Conservation (phyloP, 2,113 vertebrate genomes). For the Pycnonotus jocosus region DNA sequence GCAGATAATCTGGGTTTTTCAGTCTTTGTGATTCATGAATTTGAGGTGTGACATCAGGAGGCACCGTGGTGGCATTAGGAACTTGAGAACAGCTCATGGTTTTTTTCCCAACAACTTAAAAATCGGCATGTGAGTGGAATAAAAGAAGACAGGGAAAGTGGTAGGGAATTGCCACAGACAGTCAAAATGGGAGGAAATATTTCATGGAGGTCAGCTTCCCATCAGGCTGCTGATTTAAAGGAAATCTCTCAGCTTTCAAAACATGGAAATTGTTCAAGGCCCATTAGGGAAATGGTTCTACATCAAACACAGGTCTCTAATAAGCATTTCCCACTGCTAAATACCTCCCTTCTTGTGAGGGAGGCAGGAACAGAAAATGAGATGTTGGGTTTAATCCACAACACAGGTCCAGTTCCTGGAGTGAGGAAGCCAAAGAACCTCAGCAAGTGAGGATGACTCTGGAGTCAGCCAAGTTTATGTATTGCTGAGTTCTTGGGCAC, state of each 20-base stretch:
- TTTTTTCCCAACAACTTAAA: background rate
- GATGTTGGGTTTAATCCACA: background rate
- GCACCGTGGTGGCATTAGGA: background rate
- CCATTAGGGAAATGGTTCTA: conserved; percentile 44
- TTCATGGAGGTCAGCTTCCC: conserved; percentile 27
- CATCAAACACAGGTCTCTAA: conserved; percentile 36
- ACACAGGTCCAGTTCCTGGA: background rate
- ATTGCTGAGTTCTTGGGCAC: background rate
- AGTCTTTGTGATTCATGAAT: background rate
- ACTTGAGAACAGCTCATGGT: background rate
- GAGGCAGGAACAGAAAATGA: conserved; percentile 21
- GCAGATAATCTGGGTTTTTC: background rate
- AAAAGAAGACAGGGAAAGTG: background rate
- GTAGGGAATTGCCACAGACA: background rate
- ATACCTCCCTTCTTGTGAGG: background rate
- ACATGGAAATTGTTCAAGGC: conserved; percentile 53
- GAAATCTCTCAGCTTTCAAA: conserved; percentile 26
- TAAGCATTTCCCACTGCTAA: conserved; percentile 1
- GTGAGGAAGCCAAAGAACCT: background rate
- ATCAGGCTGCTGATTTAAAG: background rate
- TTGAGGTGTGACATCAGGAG: background rate
- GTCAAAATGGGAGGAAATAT: conserved; percentile 15
- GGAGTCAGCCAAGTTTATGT: background rate
- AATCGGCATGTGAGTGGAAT: rapidly evolving
- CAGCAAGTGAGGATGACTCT: background rate